Evolutionary conservation across 2,113 vertebrate species (phyloP).

Genomic region (Litocranius walleri): DNA sequence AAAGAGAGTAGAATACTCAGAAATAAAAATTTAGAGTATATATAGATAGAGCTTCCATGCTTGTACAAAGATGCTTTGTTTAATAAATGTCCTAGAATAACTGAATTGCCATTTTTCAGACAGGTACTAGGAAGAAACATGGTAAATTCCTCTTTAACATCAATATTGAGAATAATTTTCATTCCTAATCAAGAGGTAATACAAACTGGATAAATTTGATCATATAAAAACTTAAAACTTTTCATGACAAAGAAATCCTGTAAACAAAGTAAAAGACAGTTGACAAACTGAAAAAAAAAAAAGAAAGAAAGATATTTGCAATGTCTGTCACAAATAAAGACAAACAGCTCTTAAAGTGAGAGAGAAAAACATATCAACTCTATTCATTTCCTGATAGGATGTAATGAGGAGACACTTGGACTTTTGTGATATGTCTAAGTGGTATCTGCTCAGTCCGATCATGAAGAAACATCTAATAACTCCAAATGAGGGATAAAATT

Average conservation of each 20-base stretch:
- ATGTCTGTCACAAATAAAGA: not conserved
- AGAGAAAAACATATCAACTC: not conserved
- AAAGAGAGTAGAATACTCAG: not conserved
- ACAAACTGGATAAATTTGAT: not conserved
- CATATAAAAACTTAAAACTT: not conserved
- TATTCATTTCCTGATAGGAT: not conserved
- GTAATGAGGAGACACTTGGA: not conserved
- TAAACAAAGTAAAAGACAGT: not conserved
- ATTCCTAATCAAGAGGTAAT: not conserved
- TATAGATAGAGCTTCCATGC: not conserved
- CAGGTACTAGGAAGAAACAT: not conserved
- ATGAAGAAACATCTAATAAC: not conserved
- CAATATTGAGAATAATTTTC: not conserved
- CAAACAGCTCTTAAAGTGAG: not conserved
- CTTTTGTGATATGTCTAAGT: not conserved
- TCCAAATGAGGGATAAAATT: not conserved
- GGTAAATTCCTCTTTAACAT: not conserved
- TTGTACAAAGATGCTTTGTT: not conserved
- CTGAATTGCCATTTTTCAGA: not conserved
- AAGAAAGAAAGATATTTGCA: not conserved
- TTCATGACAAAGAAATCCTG: not conserved
- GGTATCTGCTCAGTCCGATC: not conserved
- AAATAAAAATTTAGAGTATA: not conserved
- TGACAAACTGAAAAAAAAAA: not conserved
- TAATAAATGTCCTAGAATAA: not conserved